Conservation (phyloP, 1,140 invertebrate species). For the Psix sp. region DNA sequence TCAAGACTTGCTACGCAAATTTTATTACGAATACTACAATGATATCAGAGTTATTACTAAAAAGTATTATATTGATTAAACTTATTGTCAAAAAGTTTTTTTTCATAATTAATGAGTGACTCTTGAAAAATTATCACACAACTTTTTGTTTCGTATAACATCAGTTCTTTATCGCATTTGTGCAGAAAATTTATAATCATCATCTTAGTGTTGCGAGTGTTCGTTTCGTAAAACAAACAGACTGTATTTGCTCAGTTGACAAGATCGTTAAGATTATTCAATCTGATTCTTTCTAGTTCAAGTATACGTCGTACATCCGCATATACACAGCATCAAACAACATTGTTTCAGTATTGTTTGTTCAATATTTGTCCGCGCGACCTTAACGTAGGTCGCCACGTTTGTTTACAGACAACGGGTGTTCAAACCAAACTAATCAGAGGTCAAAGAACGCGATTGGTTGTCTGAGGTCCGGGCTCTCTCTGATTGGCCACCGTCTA, state of each 20-base stretch:
- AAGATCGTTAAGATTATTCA: conserved; percentile 17
- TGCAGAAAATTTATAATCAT: too few species aligned
- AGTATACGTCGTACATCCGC: conserved; percentile 7
- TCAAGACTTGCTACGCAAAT: too few species aligned
- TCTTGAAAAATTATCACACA: too few species aligned
- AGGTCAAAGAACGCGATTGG: conserved; percentile 5
- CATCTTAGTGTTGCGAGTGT: too few species aligned
- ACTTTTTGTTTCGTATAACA: too few species aligned
- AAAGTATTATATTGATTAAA: too few species aligned
- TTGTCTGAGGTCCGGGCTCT: conserved; percentile 18
- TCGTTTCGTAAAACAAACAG: conserved; percentile 15
- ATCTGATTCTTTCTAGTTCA: neutral
- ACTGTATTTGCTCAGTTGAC: conserved; percentile 8
- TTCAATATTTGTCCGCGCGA: conserved; percentile 2
- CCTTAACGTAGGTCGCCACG: conserved; percentile 15
- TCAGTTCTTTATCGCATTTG: neutral
- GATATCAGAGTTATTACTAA: too few species aligned
- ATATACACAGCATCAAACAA: conserved; percentile 2
- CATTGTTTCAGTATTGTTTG: conserved; percentile 18
- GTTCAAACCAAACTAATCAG: neutral
- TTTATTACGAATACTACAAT: too few species aligned
- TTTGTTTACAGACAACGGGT: conserved; percentile 1
- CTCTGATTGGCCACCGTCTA: too few species aligned
- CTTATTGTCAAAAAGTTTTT: too few species aligned
- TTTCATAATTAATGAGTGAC: too few species aligned